A percentile compares a stretch with the other conserved stretches of the same genome.
Evolutionary conservation across 1,140 invertebrate genomes (phyloP).

Genomic region (Saxidomus purpurata): DNA sequence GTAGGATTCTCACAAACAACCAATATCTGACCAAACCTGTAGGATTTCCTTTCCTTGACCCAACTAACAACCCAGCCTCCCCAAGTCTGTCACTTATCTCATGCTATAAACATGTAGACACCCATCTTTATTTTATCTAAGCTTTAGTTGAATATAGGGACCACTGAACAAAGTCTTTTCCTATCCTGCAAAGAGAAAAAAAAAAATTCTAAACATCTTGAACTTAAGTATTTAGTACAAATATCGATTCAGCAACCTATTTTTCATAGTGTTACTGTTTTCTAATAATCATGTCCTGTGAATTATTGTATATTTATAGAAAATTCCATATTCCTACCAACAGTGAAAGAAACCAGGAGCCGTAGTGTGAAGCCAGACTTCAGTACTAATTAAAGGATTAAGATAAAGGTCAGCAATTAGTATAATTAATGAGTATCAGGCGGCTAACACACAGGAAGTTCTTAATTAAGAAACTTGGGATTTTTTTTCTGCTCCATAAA

Average conservation of each 20-base stretch:
- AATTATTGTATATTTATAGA: neutral
- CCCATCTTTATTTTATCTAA: no score
- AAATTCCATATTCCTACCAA: neutral
- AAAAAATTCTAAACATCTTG: neutral
- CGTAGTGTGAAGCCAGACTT: constrained; percentile 22
- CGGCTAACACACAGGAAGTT: constrained; percentile 40
- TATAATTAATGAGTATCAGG: constrained; percentile 58
- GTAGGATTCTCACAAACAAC: no score
- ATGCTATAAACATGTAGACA: no score
- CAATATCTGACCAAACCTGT: no score
- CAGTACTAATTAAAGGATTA: constrained; percentile 55
- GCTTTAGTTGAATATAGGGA: no score
- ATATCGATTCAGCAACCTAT: neutral
- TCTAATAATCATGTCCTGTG: neutral
- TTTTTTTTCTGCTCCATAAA: constrained; percentile 63
- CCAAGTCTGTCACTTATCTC: no score
- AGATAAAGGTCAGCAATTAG: constrained; percentile 62
- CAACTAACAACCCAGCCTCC: no score
- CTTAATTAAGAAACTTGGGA: constrained; percentile 52
- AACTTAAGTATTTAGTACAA: neutral
- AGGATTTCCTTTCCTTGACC: no score
- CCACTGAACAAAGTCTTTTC: no score
- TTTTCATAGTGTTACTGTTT: neutral
- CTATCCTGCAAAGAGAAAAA: neutral
- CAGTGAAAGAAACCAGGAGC: neutral